Evolutionary conservation across 2,113 vertebrate species (phyloP).

Genomic region (Microcebus murinus): DNA sequence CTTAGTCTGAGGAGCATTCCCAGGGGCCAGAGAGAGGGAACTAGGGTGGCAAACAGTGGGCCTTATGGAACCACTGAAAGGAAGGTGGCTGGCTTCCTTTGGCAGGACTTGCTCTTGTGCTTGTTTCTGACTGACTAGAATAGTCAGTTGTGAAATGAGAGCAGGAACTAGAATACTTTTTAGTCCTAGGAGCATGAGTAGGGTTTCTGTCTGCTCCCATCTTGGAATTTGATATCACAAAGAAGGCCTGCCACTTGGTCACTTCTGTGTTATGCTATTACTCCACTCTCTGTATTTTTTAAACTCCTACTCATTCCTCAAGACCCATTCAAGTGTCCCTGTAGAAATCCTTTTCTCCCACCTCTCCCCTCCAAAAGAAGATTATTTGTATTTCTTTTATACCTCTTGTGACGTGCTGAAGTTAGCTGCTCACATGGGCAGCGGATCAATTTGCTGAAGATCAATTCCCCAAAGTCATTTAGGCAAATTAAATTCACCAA

Average conservation of each 20-base stretch:
- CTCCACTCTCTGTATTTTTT: neutral
- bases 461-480: slow-evolving; percentile 66
- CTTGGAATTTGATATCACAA: neutral
- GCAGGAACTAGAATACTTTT: neutral
- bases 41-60: neutral
- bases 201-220: neutral
- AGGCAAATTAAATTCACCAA: slow-evolving; percentile 74
- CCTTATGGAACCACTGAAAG: neutral
- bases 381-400: slow-evolving; percentile 35
- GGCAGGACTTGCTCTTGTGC: neutral
- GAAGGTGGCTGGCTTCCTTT: neutral
- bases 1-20: neutral
- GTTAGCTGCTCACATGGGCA: slow-evolving; percentile 58
- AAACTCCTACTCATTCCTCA: slow-evolving; percentile 53
- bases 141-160: neutral
- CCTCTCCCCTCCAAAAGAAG: neutral
- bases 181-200: neutral
- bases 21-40: neutral
- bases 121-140: neutral
- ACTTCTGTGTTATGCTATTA: neutral
- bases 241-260: neutral
- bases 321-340: neutral
- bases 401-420: slow-evolving; percentile 32
- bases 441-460: slow-evolving; percentile 63
- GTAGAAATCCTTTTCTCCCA: neutral